Conservation (phyloP, 2,113 vertebrate genomes). For the Equus quagga region DNA sequence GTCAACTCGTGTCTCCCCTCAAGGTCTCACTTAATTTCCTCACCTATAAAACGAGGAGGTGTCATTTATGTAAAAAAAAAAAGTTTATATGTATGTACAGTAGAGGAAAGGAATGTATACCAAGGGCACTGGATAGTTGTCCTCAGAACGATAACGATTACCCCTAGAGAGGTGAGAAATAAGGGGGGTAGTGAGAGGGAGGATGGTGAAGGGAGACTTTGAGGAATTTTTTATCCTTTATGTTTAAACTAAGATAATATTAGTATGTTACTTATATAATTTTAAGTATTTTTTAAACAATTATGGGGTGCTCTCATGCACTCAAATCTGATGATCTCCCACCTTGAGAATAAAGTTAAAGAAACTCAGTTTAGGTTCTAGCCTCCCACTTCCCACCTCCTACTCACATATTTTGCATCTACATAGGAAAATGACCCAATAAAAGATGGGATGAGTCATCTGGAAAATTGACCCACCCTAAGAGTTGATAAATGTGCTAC, state of each 20-base stretch:
- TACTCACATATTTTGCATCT: neutral
- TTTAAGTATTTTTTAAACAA: constrained; percentile 4
- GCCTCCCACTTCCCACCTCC: neutral
- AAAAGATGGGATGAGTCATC: constrained; percentile 19
- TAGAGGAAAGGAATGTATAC: neutral
- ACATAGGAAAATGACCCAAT: neutral
- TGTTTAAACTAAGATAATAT: constrained; percentile 28
- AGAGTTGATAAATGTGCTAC: neutral
- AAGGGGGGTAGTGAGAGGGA: neutral
- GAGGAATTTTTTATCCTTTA: neutral
- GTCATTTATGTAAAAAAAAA: neutral
- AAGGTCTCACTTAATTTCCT: neutral
- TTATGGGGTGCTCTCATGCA: neutral
- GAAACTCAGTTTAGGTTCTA: neutral
- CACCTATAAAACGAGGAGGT: neutral
- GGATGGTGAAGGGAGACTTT: neutral
- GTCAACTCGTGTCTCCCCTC: neutral
- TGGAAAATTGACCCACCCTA: neutral
- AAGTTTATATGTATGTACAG: neutral
- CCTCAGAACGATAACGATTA: neutral
- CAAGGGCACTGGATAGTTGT: neutral
- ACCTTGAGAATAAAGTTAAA: constrained; percentile 25
- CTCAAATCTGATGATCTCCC: neutral
- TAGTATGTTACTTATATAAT: neutral
- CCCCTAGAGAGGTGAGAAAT: neutral